A percentile compares a stretch with the other conserved stretches of the same genome.
Evolutionary conservation across 2,888 invertebrate species (phyloP).

Genomic region (Caradrina kadenii): DNA sequence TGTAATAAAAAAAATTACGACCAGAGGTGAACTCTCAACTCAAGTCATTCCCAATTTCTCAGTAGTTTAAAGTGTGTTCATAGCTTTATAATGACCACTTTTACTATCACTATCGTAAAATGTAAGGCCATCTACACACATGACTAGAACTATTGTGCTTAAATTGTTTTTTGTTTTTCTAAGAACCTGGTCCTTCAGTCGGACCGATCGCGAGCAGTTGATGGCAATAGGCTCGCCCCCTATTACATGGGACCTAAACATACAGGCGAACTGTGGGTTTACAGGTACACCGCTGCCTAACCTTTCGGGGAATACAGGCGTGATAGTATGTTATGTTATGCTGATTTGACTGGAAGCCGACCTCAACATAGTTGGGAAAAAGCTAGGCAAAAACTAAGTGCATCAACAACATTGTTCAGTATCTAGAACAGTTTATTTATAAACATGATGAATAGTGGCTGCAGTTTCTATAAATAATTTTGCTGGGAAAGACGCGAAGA

Average conservation of each 20-base stretch:
- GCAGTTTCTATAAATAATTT: constrained; percentile 46
- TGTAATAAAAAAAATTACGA: too few relatives aligned
- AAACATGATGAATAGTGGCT: constrained; percentile 44
- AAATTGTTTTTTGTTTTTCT: constrained; percentile 32
- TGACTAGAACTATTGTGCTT: constrained; percentile 29
- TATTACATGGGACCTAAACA: too few relatives aligned
- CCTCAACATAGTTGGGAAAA: too few relatives aligned
- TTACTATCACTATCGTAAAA: constrained; percentile 62
- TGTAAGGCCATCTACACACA: constrained; percentile 10
- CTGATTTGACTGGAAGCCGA: too few relatives aligned
- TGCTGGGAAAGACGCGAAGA: constrained; percentile 35
- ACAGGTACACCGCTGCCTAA: too few relatives aligned
- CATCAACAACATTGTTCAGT: constrained; percentile 37
- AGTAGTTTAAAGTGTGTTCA: constrained; percentile 58
- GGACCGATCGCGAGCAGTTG: too few relatives aligned
- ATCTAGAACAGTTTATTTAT: constrained; percentile 57
- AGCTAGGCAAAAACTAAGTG: not conserved
- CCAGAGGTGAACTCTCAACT: constrained; percentile 68
- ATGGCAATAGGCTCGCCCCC: too few relatives aligned
- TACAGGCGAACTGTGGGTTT: too few relatives aligned
- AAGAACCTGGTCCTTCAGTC: too few relatives aligned
- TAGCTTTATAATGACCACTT: constrained; percentile 66
- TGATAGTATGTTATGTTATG: too few relatives aligned
- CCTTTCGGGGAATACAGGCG: too few relatives aligned
- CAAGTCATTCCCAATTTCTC: constrained; percentile 40